Percentiles rank a stretch among this genome's conserved stretches.
Conservation (phyloP, 2,113 vertebrate genomes). For the Ivindomyrus marchei region DNA sequence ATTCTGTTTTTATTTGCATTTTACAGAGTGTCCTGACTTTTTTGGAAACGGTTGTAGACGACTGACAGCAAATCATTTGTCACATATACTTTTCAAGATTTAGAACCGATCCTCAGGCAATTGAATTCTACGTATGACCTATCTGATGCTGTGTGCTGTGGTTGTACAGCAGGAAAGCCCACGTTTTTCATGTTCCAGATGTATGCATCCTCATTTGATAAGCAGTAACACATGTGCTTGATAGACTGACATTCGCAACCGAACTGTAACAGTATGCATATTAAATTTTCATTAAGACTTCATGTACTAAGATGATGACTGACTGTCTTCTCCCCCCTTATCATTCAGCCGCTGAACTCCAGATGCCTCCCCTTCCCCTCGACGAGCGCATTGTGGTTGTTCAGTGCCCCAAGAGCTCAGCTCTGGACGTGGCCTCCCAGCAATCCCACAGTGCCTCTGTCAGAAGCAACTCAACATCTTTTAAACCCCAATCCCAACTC, state of each 20-base stretch:
- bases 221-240: background rate
- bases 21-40: background rate
- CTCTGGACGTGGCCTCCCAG: slow-evolving; percentile 55
- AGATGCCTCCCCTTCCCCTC: slow-evolving; percentile 78
- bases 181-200: background rate
- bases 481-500: slow-evolving; percentile 38
- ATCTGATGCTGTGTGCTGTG: background rate
- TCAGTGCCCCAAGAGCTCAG: slow-evolving; percentile 65
- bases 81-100: background rate
- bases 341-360: slow-evolving; percentile 49
- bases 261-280: background rate
- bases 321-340: background rate
- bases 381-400: slow-evolving; percentile 76
- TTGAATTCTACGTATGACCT: background rate
- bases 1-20: background rate
- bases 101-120: background rate
- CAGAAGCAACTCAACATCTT: slow-evolving; percentile 22
- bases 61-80: background rate
- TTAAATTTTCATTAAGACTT: background rate
- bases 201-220: background rate
- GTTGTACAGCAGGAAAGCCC: background rate
- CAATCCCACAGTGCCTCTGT: slow-evolving; percentile 15
- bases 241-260: background rate
- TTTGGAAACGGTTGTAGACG: background rate
- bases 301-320: background rate